Conservation (phyloP, 1,140 invertebrate genomes). For the Antheraea mylitta region DNA sequence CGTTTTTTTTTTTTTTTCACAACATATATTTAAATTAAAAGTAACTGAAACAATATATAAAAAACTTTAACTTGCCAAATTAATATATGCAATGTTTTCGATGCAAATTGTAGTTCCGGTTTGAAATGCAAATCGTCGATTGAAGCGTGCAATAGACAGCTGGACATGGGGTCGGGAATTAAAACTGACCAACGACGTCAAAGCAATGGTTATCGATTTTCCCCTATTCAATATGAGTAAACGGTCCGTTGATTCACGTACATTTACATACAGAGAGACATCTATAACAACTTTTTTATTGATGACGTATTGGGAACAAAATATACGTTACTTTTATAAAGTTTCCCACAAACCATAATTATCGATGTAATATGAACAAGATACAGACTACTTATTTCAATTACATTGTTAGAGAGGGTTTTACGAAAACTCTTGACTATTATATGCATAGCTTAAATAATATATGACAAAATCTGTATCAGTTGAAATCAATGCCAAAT, state of each 20-base stretch:
- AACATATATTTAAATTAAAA: too few relatives aligned
- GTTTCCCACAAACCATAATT: too few relatives aligned
- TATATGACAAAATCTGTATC: too few relatives aligned
- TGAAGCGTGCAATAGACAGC: slow-evolving; percentile 8
- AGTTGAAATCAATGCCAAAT: too few relatives aligned
- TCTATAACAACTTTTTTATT: background rate
- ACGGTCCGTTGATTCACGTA: background rate
- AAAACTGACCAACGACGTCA: slow-evolving; percentile 21
- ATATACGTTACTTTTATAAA: too few relatives aligned
- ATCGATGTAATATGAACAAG: too few relatives aligned
- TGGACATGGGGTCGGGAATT: slow-evolving; percentile 18
- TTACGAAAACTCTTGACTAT: too few relatives aligned
- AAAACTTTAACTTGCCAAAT: background rate
- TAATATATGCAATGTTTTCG: background rate
- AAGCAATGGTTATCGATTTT: slow-evolving; percentile 25
- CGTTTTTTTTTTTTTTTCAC: too few relatives aligned
- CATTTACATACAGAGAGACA: background rate
- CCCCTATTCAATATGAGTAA: slow-evolving; percentile 8
- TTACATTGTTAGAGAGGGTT: too few relatives aligned
- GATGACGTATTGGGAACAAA: background rate
- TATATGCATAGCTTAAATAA: too few relatives aligned
- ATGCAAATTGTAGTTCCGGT: slow-evolving; percentile 8
- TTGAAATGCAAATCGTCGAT: slow-evolving; percentile 8
- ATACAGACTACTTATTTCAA: too few relatives aligned
- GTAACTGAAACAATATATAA: too few relatives aligned